Conservation (phyloP, 1,140 invertebrate species). For the Cotesia vestalis region DNA sequence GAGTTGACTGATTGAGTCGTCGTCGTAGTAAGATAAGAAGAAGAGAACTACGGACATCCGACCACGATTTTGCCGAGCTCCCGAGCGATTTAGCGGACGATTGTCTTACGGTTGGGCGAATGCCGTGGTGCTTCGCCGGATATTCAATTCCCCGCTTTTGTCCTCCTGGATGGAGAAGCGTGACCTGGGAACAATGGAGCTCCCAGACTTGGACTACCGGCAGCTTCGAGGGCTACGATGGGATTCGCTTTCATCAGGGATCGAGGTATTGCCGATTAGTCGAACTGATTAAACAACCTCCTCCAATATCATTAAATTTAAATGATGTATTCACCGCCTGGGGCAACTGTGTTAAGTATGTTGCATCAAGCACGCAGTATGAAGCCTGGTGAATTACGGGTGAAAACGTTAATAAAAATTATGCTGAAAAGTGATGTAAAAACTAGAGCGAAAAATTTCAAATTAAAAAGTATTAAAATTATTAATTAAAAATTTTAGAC, state of each 20-base stretch:
- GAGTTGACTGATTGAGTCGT: slow-evolving; percentile 38
- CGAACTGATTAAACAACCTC: slow-evolving; percentile 21
- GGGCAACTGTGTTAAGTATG: no score
- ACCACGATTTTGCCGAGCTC: slow-evolving; percentile 40
- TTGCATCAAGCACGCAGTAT: no score
- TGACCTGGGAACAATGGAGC: slow-evolving; percentile 21
- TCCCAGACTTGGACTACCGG: no score
- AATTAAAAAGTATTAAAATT: no score
- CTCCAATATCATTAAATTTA: slow-evolving; percentile 22
- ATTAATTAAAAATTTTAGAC: no score
- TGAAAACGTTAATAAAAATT: no score
- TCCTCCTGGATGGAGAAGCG: slow-evolving; percentile 36
- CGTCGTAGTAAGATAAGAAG: background rate
- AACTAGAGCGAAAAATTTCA: no score
- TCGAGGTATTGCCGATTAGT: slow-evolving; percentile 15
- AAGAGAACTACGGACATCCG: slow-evolving; percentile 24
- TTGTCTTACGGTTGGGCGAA: slow-evolving; percentile 46
- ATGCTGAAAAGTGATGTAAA: no score
- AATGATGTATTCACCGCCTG: slow-evolving; percentile 17
- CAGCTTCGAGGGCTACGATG: no score
- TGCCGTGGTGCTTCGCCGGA: slow-evolving; percentile 30
- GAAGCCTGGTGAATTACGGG: no score
- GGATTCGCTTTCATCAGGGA: slow-evolving; percentile 5
- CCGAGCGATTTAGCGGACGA: slow-evolving; percentile 43
- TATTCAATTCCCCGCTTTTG: slow-evolving; percentile 42